Evolutionary conservation across 1,140 invertebrate species (phyloP), one percentile per base, ranked within the genome.

Genomic region (Papilio polytes): DNA sequence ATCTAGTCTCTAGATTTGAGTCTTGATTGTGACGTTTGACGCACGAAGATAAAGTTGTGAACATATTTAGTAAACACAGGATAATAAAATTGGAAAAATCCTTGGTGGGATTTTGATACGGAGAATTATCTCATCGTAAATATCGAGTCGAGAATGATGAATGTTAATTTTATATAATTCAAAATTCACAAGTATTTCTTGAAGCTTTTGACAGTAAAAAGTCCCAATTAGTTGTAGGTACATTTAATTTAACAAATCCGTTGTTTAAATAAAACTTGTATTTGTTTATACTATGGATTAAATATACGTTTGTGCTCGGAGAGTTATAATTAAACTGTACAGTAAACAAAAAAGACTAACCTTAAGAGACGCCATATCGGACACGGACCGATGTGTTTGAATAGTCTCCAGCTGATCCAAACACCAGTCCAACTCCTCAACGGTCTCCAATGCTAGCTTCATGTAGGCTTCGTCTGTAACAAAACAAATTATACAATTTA

Each of bases 361-460:
- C 97, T 99, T 99, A 85, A 98, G 97, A 73, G 99, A 99, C 86
- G 99, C 99, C 99, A 99, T 99, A 95, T 99, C 99, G 82, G 98
- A 99, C 83, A 99, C 99, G 88, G 98, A 99, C 91, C 99, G 97
- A 96, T 99, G 99, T 72, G 99, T 99, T 96, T 99, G 99, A 94
- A 99, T 99, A 80, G 99, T 99, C 96, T 99, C 99, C 95, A 99
- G 95, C 96, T 99, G 99, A 95, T 99, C 99, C 95, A 99, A 96
- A 95, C 99, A 99, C 99, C 99, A 99, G 95, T 99, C 99, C 92
- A 99, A 95, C 95, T 99, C 99, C 94, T 99, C 99, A 96, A 99
- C 97, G 22, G 99, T 99, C 94, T 99, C 99, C 90, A 98, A 95
- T 70, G 99, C 98, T 88, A 99, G 95, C 94, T 98, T 98, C 95